These are phyloP conservation scores for Cheilosia soror DNA, from an alignment of 2,888 invertebrate genomes.

Conservation along the genomic window DNA sequence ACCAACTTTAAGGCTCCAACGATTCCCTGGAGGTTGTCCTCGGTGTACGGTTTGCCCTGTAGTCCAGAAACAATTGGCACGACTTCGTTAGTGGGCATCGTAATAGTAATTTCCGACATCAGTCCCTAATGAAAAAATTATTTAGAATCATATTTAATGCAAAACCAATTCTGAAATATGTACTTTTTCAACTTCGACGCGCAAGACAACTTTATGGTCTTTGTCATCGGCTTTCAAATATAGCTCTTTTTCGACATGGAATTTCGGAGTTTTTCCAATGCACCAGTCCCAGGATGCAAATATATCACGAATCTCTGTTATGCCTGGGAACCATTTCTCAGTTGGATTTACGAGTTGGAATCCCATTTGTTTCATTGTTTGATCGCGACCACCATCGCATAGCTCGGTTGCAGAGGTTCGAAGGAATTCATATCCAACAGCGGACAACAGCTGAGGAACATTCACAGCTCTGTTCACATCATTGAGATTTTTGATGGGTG, in stretches of 20 bases:
- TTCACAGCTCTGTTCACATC: slow-evolving; percentile 90
- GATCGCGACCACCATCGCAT: slow-evolving; percentile 89
- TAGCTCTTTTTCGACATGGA: slow-evolving; percentile 86
- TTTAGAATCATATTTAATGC: background rate
- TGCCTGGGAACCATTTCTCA: slow-evolving; percentile 94
- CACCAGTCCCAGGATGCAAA: slow-evolving; percentile 94
- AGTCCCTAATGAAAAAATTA: slow-evolving; percentile 69
- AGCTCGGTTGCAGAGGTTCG: slow-evolving; percentile 88
- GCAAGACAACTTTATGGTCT: slow-evolving; percentile 86
- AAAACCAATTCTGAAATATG: slow-evolving; percentile 3
- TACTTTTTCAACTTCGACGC: slow-evolving; percentile 84
- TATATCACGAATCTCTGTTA: slow-evolving; percentile 88
- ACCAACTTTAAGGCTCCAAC: slow-evolving; percentile 82
- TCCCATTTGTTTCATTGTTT: slow-evolving; percentile 90
- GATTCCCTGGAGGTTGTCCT: slow-evolving; percentile 82
- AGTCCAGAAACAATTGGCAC: slow-evolving; percentile 83
- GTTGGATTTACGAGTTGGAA: slow-evolving; percentile 94
- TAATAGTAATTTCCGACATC: slow-evolving; percentile 81
- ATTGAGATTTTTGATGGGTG: slow-evolving; percentile 92
- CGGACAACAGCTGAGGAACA: slow-evolving; percentile 89
- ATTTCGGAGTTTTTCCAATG: slow-evolving; percentile 93
- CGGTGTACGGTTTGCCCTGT: slow-evolving; percentile 81
- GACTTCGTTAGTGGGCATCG: slow-evolving; percentile 81
- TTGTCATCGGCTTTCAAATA: slow-evolving; percentile 84
- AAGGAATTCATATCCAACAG: slow-evolving; percentile 93